A percentile compares a stretch with the other conserved stretches of the same genome.
Evolutionary conservation across 2,113 vertebrate species (phyloP).

Genomic region (Pseudorhombus dupliciocellatus): DNA sequence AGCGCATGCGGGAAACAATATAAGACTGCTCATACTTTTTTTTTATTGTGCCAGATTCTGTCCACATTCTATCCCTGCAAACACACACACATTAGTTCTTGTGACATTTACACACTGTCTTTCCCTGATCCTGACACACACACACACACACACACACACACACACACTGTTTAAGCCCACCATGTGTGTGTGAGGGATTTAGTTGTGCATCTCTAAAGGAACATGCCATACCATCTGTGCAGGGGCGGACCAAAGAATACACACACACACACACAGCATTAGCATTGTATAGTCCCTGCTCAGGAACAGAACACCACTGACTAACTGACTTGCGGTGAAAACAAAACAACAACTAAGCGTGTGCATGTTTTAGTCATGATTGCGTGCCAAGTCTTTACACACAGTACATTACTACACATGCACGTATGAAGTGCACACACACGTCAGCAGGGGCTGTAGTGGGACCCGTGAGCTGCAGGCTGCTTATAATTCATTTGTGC

Average conservation of each 20-base stretch:
- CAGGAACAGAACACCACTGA: neutral
- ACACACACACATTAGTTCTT: neutral
- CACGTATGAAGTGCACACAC: neutral
- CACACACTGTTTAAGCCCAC: conserved; percentile 45
- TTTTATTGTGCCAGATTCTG: neutral
- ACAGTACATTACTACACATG: neutral
- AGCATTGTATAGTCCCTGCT: neutral
- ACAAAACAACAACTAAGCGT: conserved; percentile 9
- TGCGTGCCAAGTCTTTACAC: neutral
- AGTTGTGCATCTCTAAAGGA: conserved; percentile 52
- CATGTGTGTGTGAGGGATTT: conserved; percentile 72
- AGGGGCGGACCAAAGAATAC: conserved; percentile 34
- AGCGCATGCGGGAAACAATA: too few relatives aligned
- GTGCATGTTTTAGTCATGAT: neutral
- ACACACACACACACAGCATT: conserved; percentile 26
- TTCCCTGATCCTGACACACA: conserved; percentile 1
- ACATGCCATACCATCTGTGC: conserved; percentile 68
- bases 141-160: conserved; percentile 19
- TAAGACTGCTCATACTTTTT: too few relatives aligned
- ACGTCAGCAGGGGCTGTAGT: neutral
- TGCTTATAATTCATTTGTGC: conserved; percentile 36
- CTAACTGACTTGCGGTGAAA: conserved; percentile 2
- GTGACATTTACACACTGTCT: neutral
- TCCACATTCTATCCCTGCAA: neutral
- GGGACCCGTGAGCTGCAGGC: conserved; percentile 10